Base-by-base conservation (phyloP, 2,888 invertebrate genomes). In the Parascotia fuliginaria region DNA sequence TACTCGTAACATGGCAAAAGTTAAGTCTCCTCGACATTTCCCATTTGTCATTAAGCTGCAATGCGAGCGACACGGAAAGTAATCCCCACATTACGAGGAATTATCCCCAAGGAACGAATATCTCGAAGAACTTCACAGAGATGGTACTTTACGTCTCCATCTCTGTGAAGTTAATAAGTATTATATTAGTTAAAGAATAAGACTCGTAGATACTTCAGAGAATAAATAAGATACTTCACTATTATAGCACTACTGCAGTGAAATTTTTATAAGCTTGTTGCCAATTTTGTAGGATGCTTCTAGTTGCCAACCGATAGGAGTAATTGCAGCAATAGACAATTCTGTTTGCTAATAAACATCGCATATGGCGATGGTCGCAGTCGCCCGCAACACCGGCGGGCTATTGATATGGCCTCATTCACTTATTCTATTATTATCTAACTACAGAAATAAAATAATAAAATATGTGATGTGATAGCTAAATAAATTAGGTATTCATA, bases 401-500 rank as follows among this genome's bases (percentile, higher is more conserved):
- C 50, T 60, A 42, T 55, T 52, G 60, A 70, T 65, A 71, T 70
- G 64, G 60, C 56, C 60, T 66, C 66, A 66, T 75, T 72, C 60
- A 65, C 67, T 62, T 55, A 58, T 46, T 63, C 55, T 57, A 68
- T n/a, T n/a, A n/a, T n/a, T n/a, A n/a, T n/a, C n/a, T n/a, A n/a
- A n/a, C n/a, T n/a, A n/a, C n/a, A n/a, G n/a, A n/a, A 73, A 53
- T 42, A 76, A 77, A 59, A 57, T 61, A 77, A 77, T 70, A 73
- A 71, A 78, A 71, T 72, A 62, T 60, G 49, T 48, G 62, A 55
- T 70, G 79, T 83, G 81, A 82, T 81, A 83, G 77, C 70, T 48
- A 76, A 74, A 83, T 83, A 83, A 82, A 79, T 83, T 81, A 87
- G 87, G 86, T 83, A 85, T 84, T 66, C 66, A 62, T n/a, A n/a